Evolutionary conservation across 2,113 vertebrate genomes (phyloP).

Genomic region (Machaerirhynchus nigripectus): DNA sequence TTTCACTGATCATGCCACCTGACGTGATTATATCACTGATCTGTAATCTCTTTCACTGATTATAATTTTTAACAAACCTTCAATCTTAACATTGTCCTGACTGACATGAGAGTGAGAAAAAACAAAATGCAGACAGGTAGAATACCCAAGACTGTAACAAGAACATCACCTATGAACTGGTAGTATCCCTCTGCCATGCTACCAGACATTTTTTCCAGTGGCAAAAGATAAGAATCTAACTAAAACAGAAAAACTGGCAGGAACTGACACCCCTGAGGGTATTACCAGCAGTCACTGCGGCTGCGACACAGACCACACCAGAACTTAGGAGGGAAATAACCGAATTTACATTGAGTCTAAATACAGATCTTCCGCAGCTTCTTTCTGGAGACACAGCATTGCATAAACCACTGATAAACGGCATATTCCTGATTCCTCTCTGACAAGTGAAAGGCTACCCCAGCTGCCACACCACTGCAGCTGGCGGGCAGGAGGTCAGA

Average conservation of each 20-base stretch:
- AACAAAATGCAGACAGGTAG: not conserved
- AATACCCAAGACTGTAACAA: not conserved
- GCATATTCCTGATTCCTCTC: not conserved
- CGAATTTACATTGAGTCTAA: not conserved
- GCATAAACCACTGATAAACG: not conserved
- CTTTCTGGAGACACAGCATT: accelerated
- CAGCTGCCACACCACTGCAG: not conserved
- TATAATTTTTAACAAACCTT: not conserved
- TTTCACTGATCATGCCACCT: not conserved
- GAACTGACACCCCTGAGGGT: not conserved
- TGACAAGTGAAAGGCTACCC: not conserved
- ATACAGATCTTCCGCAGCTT: not conserved
- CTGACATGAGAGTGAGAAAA: not conserved
- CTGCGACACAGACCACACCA: not conserved
- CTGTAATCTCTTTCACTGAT: not conserved
- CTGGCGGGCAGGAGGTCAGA: not conserved
- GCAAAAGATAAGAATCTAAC: not conserved
- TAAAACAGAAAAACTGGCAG: not conserved
- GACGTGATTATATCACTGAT: not conserved
- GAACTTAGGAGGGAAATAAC: not conserved
- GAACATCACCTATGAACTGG: not conserved
- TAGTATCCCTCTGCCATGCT: not conserved
- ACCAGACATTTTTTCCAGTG: not conserved
- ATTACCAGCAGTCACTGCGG: not conserved
- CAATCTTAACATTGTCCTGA: not conserved